Evolutionary conservation across 2,113 vertebrate species (phyloP), one percentile per base, ranked within the genome.

Genomic region (Oncorhynchus keta): DNA sequence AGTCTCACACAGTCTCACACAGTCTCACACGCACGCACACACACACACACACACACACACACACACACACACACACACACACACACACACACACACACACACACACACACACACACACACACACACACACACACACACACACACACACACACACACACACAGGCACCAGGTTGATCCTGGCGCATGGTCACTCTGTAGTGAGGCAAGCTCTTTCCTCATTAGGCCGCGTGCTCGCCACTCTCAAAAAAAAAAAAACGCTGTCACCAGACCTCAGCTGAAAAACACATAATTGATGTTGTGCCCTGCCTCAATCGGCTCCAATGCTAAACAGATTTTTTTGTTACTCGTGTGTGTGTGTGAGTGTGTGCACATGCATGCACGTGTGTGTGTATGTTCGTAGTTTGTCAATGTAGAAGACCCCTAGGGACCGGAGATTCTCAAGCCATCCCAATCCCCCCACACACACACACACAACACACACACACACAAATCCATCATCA

Each of bases 271-370:
- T 64, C 1, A 74, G 83, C 28, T 86, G 87, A 85, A 88, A 88
- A 90, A 86, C 87, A 88, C 86, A 89, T 86, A 82, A 91, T 84
- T 82, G 90, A 85, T 75, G 74, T 57, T 68, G 84, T 87, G 87
- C 89, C 83, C 79, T 75, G 90, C 89, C 84, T 90, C 90, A 88
- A 78, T 84, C 86, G 79, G 78, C 86, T 82, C 75, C 88, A 81
- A 84, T 84, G 87, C 88, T 91, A 90, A 92, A 88, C 86, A 89
- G 82, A 79, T 79, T 48, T 68, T 64, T 79, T 64, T 72, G 48
- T 51, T 16, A 24, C 12, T 62, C 30, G 16, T 73, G 55, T 74
- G 28, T 26, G 55, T 74, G 30, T 69, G 30, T 69, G 12, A 28
- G 39, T 71, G 69, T 55, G 69, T 24, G 69, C 9, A 4, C 22